phyloP scores from a whole-genome alignment of 2,888 invertebrate species.

The Cheilosia variabilis region DNA sequence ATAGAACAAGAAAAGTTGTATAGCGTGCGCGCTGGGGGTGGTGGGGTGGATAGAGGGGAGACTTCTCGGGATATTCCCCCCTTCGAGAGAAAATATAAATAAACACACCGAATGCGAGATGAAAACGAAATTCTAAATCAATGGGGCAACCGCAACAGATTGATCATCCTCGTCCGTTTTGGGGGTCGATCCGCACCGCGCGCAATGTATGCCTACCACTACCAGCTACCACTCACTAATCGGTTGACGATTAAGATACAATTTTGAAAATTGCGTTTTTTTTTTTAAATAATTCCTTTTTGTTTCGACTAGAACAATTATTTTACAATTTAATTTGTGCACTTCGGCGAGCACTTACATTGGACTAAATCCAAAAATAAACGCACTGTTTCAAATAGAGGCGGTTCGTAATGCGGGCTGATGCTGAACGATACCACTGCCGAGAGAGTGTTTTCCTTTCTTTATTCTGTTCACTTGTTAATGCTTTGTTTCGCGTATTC shows the following conservation, averaged over 20 bases:
- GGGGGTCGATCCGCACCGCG: background rate
- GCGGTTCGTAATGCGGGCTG: conserved; percentile 25
- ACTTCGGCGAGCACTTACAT: conserved; percentile 41
- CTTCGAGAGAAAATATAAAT: conserved; percentile 65
- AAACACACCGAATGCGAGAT: conserved; percentile 56
- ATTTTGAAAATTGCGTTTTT: conserved; percentile 33
- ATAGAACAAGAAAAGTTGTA: conserved; percentile 58
- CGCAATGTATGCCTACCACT: background rate
- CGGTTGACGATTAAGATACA: conserved; percentile 35
- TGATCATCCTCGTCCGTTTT: conserved; percentile 40
- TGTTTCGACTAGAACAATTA: conserved; percentile 32
- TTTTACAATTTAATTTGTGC: conserved; percentile 60
- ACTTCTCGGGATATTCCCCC: conserved; percentile 48
- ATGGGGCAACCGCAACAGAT: conserved; percentile 51
- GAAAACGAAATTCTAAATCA: conserved; percentile 66
- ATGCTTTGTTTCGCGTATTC: conserved; percentile 19
- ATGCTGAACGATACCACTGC: conserved; percentile 5
- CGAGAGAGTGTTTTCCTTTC: background rate
- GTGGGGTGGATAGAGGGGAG: conserved; percentile 14
- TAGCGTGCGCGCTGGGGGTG: conserved; percentile 50
- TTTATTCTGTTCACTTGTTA: conserved; percentile 10
- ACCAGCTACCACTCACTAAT: conserved; percentile 15
- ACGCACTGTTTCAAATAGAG: conserved; percentile 47
- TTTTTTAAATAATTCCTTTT: background rate
- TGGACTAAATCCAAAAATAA: conserved; percentile 71